Evolutionary conservation across 1,140 invertebrate species (phyloP).

Genomic region (Eurosta solidaginis): DNA sequence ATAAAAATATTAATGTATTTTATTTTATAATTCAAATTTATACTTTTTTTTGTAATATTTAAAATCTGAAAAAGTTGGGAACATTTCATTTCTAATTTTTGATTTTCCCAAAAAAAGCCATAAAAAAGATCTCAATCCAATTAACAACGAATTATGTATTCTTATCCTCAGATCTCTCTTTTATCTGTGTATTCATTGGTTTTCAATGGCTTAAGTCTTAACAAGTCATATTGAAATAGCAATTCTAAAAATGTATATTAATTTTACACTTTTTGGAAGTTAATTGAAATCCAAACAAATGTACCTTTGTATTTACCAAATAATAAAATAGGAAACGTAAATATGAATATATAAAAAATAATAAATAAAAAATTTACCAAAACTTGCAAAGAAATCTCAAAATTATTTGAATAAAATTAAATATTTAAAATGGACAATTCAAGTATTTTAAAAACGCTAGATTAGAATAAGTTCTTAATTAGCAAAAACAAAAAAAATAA

Average conservation of each 20-base stretch:
- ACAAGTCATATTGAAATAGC: neutral
- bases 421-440: neutral
- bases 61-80: no score
- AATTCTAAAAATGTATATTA: slow-evolving; percentile 10
- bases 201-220: neutral
- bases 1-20: no score
- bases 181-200: neutral
- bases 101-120: no score
- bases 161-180: neutral
- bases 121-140: neutral
- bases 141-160: neutral
- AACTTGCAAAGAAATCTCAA: neutral
- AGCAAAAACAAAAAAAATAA: no score
- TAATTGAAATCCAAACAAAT: slow-evolving; percentile 22
- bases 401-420: neutral
- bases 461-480: neutral
- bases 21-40: no score
- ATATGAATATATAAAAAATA: neutral
- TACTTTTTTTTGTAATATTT: no score
- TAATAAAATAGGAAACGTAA: neutral
- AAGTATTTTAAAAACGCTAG: neutral
- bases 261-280: neutral
- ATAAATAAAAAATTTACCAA: neutral
- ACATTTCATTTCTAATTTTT: no score
- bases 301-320: slow-evolving; percentile 5